A percentile compares a stretch with the other conserved stretches of the same genome.
Evolutionary conservation across 2,888 invertebrate species (phyloP).

Genomic region (Conchocele bisecta): DNA sequence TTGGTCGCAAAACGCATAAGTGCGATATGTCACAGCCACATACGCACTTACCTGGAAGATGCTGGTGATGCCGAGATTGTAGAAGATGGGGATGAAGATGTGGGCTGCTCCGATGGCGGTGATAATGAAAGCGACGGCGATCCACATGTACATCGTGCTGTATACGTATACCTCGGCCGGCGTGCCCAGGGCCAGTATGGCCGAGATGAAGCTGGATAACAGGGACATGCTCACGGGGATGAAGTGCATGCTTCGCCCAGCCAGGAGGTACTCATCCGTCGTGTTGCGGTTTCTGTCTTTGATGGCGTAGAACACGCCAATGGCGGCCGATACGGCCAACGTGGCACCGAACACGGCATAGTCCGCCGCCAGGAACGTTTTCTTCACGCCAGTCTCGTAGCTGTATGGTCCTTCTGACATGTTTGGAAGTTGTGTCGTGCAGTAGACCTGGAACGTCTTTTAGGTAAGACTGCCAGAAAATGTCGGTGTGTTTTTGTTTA

Average conservation of each 20-base stretch:
- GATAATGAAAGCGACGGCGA: conserved; percentile 69
- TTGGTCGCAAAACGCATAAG: no score
- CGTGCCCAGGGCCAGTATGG: conserved; percentile 76
- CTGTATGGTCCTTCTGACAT: conserved; percentile 53
- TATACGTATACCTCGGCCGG: conserved; percentile 76
- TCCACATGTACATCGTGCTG: conserved; percentile 74
- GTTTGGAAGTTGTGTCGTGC: no score
- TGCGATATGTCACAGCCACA: no score
- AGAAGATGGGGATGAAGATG: conserved; percentile 69
- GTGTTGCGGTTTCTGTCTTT: conserved; percentile 67
- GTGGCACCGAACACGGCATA: conserved; percentile 71
- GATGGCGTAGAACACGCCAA: conserved; percentile 73
- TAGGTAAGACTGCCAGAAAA: no score
- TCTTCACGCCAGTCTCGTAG: conserved; percentile 45
- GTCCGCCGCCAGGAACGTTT: conserved; percentile 62
- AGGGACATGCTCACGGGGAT: conserved; percentile 76
- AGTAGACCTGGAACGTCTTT: no score
- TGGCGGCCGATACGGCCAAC: conserved; percentile 67
- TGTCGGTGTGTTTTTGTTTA: no score
- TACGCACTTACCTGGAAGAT: conserved; percentile 70
- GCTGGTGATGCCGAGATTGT: conserved; percentile 68
- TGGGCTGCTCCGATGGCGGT: conserved; percentile 69
- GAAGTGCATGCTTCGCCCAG: conserved; percentile 71
- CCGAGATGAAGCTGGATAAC: conserved; percentile 79
- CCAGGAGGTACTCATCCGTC: conserved; percentile 72